Evolutionary conservation across 2,888 invertebrate species (phyloP).

Genomic region (Nephrotoma appendiculata): DNA sequence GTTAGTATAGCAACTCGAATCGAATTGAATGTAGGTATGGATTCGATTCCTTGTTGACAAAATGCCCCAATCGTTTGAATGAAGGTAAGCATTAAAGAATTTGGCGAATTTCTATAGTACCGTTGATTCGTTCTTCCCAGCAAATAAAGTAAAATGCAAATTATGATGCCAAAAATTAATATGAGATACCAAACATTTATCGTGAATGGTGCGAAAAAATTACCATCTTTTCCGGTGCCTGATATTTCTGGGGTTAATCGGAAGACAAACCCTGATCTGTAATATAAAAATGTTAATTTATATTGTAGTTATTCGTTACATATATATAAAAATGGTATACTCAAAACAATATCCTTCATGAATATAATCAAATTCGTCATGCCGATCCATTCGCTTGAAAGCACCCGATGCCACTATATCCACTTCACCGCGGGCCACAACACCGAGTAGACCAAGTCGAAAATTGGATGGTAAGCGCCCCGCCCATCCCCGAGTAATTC

Average conservation of each 20-base stretch:
- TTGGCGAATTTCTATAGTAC: not conserved
- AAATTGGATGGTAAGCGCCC: constrained; percentile 22
- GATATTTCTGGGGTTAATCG: constrained; percentile 24
- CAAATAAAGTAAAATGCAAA: not conserved
- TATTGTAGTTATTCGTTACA: not conserved
- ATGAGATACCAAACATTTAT: constrained; percentile 21
- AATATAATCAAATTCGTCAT: constrained; percentile 25
- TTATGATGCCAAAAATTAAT: not conserved
- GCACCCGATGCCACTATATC: constrained; percentile 26
- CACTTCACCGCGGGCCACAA: constrained; percentile 25
- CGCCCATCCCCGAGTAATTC: constrained; percentile 28
- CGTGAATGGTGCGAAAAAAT: constrained; percentile 26
- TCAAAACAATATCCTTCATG: constrained; percentile 29
- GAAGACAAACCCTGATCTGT: constrained; percentile 22
- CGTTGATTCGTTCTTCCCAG: not conserved
- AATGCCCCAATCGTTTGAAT: not conserved
- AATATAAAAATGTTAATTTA: not conserved
- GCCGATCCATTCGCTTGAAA: constrained; percentile 26
- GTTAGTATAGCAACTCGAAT: constrained; percentile 22
- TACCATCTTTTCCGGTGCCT: constrained; percentile 19
- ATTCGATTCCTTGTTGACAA: constrained; percentile 19
- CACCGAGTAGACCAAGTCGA: constrained; percentile 25
- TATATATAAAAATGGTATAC: not conserved
- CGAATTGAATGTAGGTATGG: constrained; percentile 19
- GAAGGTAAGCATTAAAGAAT: not conserved